A percentile compares a stretch with the other conserved stretches of the same genome.
These are phyloP conservation scores for Gambusia yucatana DNA, from an alignment of 2,797 vertebrate species.

Conservation along the genomic window DNA sequence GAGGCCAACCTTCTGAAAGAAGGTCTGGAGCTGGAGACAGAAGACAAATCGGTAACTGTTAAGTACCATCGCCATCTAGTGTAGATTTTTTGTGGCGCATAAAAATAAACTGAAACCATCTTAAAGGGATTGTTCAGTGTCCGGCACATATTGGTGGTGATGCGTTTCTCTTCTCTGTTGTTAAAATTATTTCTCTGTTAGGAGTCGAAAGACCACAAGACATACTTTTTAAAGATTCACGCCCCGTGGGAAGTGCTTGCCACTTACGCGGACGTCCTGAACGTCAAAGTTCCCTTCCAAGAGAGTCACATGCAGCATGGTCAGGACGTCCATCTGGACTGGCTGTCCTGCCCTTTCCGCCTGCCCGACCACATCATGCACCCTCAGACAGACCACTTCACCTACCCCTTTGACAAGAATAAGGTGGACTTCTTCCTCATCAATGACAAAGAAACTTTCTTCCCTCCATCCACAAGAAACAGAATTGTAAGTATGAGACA, in stretches of 20 bases:
- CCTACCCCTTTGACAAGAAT: slow-evolving; percentile 88
- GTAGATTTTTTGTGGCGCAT: slow-evolving; percentile 39
- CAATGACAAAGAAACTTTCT: slow-evolving; percentile 86
- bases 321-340: slow-evolving; percentile 78
- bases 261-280: slow-evolving; percentile 91
- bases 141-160: background rate
- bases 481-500: slow-evolving; percentile 88
- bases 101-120: background rate
- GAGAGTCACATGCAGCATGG: slow-evolving; percentile 82
- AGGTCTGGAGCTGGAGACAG: slow-evolving; percentile 91
- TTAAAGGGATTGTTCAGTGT: slow-evolving; percentile 56
- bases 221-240: slow-evolving; percentile 95
- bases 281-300: slow-evolving; percentile 93
- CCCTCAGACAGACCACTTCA: slow-evolving; percentile 90
- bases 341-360: slow-evolving; percentile 82
- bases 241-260: slow-evolving; percentile 92
- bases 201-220: slow-evolving; percentile 93
- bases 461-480: slow-evolving; percentile 90
- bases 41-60: slow-evolving; percentile 87
- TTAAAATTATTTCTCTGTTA: slow-evolving; percentile 47
- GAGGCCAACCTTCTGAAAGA: slow-evolving; percentile 88
- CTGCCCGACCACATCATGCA: slow-evolving; percentile 86
- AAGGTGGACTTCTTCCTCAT: slow-evolving; percentile 94
- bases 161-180: background rate
- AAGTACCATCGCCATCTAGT: slow-evolving; percentile 54